Evolutionary conservation across 2,113 vertebrate species (phyloP).

Genomic region (Corydoras maculifer): DNA sequence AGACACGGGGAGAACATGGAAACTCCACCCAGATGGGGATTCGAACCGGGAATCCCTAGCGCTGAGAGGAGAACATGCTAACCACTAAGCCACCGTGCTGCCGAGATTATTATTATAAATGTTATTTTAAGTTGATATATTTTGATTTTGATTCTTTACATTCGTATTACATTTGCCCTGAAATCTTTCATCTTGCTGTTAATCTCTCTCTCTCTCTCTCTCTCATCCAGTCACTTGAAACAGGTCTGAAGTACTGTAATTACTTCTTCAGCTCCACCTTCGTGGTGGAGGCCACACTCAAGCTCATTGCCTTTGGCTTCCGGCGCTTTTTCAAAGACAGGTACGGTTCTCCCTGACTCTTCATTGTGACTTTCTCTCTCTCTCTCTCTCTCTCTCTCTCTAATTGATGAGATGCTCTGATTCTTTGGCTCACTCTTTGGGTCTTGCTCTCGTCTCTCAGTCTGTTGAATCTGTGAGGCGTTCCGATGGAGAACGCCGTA

Average conservation of each 20-base stretch:
- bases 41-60: too few relatives aligned
- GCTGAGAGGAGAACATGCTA: too few relatives aligned
- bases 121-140: neutral
- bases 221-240: conserved; percentile 79
- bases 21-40: too few relatives aligned
- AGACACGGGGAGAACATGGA: too few relatives aligned
- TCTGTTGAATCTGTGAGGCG: conserved; percentile 1
- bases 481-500: neutral
- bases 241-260: conserved; percentile 92
- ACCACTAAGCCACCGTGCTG: too few relatives aligned
- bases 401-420: conserved; percentile 3
- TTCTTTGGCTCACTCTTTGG: conserved; percentile 5
- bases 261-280: conserved; percentile 97
- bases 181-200: neutral
- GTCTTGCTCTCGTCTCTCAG: neutral
- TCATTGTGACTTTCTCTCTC: neutral
- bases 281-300: conserved; percentile 87
- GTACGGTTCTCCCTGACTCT: conserved; percentile 50
- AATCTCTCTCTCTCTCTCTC: neutral
- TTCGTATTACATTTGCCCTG: too few relatives aligned
- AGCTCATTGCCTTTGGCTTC: conserved; percentile 90
- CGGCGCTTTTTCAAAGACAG: conserved; percentile 97
- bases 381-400: too few relatives aligned
- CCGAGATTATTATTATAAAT: too few relatives aligned
- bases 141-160: too few relatives aligned